These are phyloP conservation scores for Episyrphus balteatus DNA, from an alignment of 1,140 invertebrate species.

Conservation along the genomic window DNA sequence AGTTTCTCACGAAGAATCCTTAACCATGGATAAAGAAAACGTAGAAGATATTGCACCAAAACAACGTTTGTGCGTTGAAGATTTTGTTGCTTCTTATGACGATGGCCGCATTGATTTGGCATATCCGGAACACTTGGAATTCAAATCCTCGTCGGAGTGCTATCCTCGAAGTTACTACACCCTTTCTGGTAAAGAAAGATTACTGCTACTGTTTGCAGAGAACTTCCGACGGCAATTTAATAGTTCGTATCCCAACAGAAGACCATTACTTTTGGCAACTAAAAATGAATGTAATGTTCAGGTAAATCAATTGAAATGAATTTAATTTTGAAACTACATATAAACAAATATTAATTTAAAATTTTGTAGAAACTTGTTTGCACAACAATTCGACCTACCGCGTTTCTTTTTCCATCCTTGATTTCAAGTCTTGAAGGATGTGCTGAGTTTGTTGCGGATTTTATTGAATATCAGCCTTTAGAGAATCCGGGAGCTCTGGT, in stretches of 20 bases:
- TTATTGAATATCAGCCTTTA: conserved; percentile 44
- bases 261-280: conserved; percentile 60
- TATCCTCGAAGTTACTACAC: conserved; percentile 61
- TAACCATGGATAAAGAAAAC: too few relatives aligned
- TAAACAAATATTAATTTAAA: not conserved
- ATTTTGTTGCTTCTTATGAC: conserved; percentile 1
- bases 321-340: not conserved
- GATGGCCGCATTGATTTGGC: conserved; percentile 26
- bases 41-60: too few relatives aligned
- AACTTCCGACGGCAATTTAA: conserved; percentile 73
- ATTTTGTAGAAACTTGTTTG: conserved; percentile 50
- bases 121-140: conserved; percentile 27
- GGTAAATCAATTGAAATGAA: conserved; percentile 35
- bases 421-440: conserved; percentile 42
- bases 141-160: conserved; percentile 22
- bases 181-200: conserved; percentile 64
- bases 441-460: conserved; percentile 47
- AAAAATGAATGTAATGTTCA: conserved; percentile 72
- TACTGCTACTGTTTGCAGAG: conserved; percentile 62
- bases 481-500: conserved; percentile 41
- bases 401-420: conserved; percentile 42
- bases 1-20: too few relatives aligned
- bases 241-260: conserved; percentile 48
- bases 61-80: too few relatives aligned
- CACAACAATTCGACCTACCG: conserved; percentile 47